phyloP scores from a whole-genome alignment of 2,113 vertebrate genomes.

The Acanthisitta chloris region DNA sequence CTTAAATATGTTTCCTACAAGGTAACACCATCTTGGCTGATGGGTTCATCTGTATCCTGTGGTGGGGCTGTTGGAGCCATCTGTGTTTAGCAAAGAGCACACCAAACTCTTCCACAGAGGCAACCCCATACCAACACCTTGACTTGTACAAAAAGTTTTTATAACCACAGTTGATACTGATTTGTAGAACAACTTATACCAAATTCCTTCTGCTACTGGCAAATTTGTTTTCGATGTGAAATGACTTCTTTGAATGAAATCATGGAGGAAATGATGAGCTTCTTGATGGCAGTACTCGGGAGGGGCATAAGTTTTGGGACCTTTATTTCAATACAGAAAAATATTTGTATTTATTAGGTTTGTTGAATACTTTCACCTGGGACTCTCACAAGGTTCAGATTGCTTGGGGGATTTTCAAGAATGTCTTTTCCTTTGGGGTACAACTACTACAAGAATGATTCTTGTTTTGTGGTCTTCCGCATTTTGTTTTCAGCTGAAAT shows the following conservation, averaged over 20 bases:
- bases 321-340: background rate
- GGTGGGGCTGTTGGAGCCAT: background rate
- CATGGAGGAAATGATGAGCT: background rate
- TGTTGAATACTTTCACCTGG: background rate
- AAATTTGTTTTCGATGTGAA: background rate
- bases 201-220: background rate
- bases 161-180: background rate
- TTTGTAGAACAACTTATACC: background rate
- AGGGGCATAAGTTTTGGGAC: background rate
- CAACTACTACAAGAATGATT: background rate
- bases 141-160: background rate
- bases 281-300: background rate
- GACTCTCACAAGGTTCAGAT: background rate
- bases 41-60: background rate
- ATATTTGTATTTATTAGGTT: background rate
- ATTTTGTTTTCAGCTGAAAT: background rate
- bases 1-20: background rate
- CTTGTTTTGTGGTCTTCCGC: background rate
- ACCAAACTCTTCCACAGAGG: background rate
- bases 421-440: background rate
- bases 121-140: too few relatives aligned
- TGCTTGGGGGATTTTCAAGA: background rate
- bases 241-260: background rate
- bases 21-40: background rate
- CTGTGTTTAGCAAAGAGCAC: rapidly evolving